A percentile compares a stretch with the other conserved stretches of the same genome.
Conservation (phyloP, 2,113 vertebrate genomes). For the Spilogale gracilis region DNA sequence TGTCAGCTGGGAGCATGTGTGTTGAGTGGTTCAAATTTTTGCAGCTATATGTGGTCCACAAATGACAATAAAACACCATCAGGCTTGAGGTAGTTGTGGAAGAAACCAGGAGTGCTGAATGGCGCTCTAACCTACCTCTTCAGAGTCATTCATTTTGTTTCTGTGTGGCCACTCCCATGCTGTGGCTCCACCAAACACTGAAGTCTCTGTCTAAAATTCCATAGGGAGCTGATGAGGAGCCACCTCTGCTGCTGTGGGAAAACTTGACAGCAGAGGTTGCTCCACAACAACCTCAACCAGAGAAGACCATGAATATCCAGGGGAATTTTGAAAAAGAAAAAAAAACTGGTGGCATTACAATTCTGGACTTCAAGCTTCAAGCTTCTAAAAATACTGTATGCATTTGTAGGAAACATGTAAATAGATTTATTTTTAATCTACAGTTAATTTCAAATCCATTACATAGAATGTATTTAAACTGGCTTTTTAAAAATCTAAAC, state of each 20-base stretch:
- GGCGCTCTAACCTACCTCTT: not conserved
- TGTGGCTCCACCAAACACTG: not conserved
- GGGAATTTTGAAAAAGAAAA: too few relatives aligned
- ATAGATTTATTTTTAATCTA: conserved; percentile 23
- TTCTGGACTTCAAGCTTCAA: too few relatives aligned
- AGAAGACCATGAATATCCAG: too few relatives aligned
- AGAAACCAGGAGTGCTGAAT: not conserved
- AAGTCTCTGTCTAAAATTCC: not conserved
- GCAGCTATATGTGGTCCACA: not conserved
- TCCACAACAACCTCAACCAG: too few relatives aligned
- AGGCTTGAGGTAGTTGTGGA: not conserved
- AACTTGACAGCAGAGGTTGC: too few relatives aligned
- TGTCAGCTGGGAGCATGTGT: accelerated
- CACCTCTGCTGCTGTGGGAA: not conserved
- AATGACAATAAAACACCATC: not conserved
- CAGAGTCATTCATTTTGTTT: not conserved
- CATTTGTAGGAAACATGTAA: not conserved
- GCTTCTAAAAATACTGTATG: not conserved
- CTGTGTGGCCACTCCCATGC: not conserved
- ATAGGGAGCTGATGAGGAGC: not conserved
- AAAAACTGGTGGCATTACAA: too few relatives aligned
- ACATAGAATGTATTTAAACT: not conserved
- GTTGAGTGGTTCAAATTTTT: not conserved
- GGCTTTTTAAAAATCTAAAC: conserved; percentile 12
- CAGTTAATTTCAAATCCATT: not conserved